Evolutionary conservation across 2,797 vertebrate species (phyloP), one percentile per base, ranked within the genome.

Genomic region (Sandelia bainsii): DNA sequence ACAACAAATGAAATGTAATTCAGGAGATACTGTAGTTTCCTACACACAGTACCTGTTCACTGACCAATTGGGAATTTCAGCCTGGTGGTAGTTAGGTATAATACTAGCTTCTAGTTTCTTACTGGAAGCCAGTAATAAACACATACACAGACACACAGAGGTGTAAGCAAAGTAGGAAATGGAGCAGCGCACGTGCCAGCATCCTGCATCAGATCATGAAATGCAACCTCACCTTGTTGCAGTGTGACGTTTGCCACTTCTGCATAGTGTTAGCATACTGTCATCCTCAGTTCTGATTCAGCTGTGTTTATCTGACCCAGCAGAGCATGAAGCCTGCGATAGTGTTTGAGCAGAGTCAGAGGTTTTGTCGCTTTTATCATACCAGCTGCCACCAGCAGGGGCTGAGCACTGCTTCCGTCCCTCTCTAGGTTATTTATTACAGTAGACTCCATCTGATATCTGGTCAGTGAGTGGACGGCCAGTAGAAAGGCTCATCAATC

Each of bases 381-480:
- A 23, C 32, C 0, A 51, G 66, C 62, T 45, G 60, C 58, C 62
- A 64, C 63, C 49, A 34, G 64, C 62, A 17, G 25, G 52, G 46
- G 59, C 69, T 22, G 72, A 67, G 77, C 37, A 0, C 82, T 46
- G 56, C 51, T 53, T 75, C 60, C 5, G 20, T 57, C 60, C 59
- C 75, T 40, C 40, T 37, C 64, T 52, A 45, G 85, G 84, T 87
- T 88, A 79, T 94, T 94, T 91, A 88, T 93, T 92, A 93, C 84
- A 48, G 85, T 72, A 70, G 77, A 63, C 79, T 79, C 61, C 71
- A 89, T 88, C 89, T 85, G 87, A 85, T 88, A 86, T 70, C 69
- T 75, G 62, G 77, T 69, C 83, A 81, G 72, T 9, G 34, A 81
- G 83, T 64, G 77, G 88, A 84, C 84, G 78, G 76, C 57, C 7